A percentile compares a stretch with the other conserved stretches of the same genome.
Conservation (phyloP, 2,888 invertebrate genomes). For the Scrobipalpa atriplicella region DNA sequence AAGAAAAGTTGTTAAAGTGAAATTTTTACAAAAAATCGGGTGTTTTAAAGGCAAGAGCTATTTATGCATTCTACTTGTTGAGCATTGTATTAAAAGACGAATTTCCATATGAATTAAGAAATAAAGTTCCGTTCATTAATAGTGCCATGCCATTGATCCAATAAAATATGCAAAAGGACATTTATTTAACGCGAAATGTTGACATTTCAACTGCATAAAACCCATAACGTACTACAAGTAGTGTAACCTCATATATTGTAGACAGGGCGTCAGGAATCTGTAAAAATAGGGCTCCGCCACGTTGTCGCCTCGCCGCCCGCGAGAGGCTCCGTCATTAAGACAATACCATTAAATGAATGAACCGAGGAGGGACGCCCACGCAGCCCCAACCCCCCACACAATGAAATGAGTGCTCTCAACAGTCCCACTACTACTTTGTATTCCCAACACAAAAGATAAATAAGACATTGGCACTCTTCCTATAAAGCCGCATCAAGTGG, state of each 20-base stretch:
- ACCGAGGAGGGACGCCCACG: slow-evolving; percentile 74
- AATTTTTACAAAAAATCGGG: neutral
- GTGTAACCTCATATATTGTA: neutral
- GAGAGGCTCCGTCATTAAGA: slow-evolving; percentile 64
- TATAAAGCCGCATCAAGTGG: slow-evolving; percentile 37
- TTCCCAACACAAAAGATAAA: slow-evolving; percentile 4
- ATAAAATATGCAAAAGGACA: no score
- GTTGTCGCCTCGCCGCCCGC: slow-evolving; percentile 45
- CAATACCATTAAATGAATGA: slow-evolving; percentile 72
- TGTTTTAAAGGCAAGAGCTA: no score
- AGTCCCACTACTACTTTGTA: slow-evolving; percentile 48
- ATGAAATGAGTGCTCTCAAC: slow-evolving; percentile 68
- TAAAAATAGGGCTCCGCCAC: slow-evolving; percentile 32
- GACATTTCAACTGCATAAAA: no score
- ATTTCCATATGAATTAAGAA: no score
- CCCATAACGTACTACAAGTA: neutral
- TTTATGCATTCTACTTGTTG: no score
- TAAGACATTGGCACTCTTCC: slow-evolving; percentile 38
- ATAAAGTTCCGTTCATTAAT: no score
- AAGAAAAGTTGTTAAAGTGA: neutral
- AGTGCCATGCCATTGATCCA: no score
- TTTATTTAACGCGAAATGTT: no score
- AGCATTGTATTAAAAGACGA: no score
- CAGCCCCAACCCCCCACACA: slow-evolving; percentile 45
- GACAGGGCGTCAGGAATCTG: slow-evolving; percentile 30